Percentiles rank a stretch among this genome's conserved stretches.
Conservation (phyloP, 2,113 vertebrate genomes). For the Scomber japonicus region DNA sequence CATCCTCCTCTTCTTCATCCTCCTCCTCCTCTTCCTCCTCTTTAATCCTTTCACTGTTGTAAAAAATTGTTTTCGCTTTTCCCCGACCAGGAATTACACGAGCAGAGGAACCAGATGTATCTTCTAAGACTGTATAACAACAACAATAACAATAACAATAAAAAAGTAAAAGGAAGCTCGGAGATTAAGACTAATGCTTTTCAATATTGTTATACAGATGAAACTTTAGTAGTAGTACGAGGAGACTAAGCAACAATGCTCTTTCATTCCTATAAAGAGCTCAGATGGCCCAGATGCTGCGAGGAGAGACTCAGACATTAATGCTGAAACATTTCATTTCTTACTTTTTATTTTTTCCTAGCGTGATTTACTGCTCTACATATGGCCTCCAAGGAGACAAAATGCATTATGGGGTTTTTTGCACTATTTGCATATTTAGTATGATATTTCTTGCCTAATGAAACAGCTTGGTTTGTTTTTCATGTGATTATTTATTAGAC, state of each 20-base stretch:
- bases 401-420: neutral
- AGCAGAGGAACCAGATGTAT: constrained; percentile 72
- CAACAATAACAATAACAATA: neutral
- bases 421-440: neutral
- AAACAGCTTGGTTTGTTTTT: constrained; percentile 9
- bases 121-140: constrained; percentile 36
- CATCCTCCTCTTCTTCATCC: constrained; percentile 10
- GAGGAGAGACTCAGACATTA: constrained; percentile 46
- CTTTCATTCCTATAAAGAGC: constrained; percentile 67
- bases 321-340: constrained; percentile 41
- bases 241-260: constrained; percentile 33
- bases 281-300: constrained; percentile 63
- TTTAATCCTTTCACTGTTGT: constrained; percentile 69
- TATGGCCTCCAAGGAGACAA: constrained; percentile 7
- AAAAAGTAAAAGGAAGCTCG: constrained; percentile 57
- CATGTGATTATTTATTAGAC: neutral
- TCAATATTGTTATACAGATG: constrained; percentile 80
- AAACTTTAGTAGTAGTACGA: constrained; percentile 58
- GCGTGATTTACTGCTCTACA: constrained; percentile 26
- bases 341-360: neutral
- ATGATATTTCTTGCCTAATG: neutral
- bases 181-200: constrained; percentile 78
- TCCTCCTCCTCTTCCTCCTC: constrained; percentile 2
- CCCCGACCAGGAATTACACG: constrained; percentile 70
- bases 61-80: constrained; percentile 78